Evolutionary conservation across 2,113 vertebrate genomes (phyloP).

Genomic region (Clinocottus analis): DNA sequence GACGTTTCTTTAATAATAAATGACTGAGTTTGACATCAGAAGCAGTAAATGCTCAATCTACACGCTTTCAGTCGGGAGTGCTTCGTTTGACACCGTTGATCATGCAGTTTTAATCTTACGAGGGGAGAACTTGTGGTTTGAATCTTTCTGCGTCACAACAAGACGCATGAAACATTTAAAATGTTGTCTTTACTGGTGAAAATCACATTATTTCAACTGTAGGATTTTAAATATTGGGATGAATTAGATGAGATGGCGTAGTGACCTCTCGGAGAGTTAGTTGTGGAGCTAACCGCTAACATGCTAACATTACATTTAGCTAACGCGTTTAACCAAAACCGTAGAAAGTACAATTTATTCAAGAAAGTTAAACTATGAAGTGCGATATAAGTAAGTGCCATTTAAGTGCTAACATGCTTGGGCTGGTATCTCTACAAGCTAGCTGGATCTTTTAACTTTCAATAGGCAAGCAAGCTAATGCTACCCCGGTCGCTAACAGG

Average conservation of each 20-base stretch:
- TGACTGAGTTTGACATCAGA: conserved; percentile 1
- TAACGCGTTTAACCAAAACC: too few relatives aligned
- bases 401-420: too few relatives aligned
- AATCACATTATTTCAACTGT: neutral
- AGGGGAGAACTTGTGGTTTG: neutral
- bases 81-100: neutral
- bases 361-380: too few relatives aligned
- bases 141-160: neutral
- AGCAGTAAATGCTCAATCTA: neutral
- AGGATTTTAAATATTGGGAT: neutral
- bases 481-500: neutral
- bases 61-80: neutral
- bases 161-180: neutral
- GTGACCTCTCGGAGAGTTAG: neutral
- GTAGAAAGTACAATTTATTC: too few relatives aligned
- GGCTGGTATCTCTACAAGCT: neutral
- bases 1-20: conserved; percentile 13
- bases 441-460: neutral
- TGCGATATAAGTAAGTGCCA: too few relatives aligned
- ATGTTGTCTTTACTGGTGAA: neutral
- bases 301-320: neutral
- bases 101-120: conserved; percentile 1
- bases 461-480: neutral
- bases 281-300: neutral
- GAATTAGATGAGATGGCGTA: neutral